Evolutionary conservation across 2,113 vertebrate genomes (phyloP).

Genomic region (Ia io): DNA sequence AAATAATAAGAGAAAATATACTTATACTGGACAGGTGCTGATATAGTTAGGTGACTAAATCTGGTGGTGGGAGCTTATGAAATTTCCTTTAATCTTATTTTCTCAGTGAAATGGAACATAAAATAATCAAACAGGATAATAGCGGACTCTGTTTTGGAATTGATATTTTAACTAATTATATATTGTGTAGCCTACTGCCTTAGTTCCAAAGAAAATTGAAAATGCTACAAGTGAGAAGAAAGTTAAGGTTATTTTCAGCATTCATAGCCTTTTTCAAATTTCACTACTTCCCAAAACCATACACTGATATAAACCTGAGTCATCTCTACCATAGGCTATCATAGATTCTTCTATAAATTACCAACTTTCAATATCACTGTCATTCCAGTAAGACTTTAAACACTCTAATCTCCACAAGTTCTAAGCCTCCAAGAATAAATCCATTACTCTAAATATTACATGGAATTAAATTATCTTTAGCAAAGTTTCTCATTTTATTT

Average conservation of each 20-base stretch:
- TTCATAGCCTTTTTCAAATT: background rate
- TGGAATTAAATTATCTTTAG: conserved; percentile 21
- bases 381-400: background rate
- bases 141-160: background rate
- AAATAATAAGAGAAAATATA: background rate
- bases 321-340: background rate
- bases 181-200: background rate
- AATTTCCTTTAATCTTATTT: background rate
- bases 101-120: background rate
- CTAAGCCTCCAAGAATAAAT: conserved; percentile 12
- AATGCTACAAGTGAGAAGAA: background rate
- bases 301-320: background rate
- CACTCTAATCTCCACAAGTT: background rate
- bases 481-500: background rate
- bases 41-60: background rate
- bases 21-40: background rate
- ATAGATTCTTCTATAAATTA: background rate
- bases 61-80: background rate
- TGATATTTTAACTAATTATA: background rate
- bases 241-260: background rate
- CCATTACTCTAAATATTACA: background rate
- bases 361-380: background rate
- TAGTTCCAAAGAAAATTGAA: conserved; percentile 18
- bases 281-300: background rate
- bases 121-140: background rate